Evolutionary conservation across 2,113 vertebrate species (phyloP), one percentile per base, ranked within the genome.

Genomic region (Erinaceus europaeus): DNA sequence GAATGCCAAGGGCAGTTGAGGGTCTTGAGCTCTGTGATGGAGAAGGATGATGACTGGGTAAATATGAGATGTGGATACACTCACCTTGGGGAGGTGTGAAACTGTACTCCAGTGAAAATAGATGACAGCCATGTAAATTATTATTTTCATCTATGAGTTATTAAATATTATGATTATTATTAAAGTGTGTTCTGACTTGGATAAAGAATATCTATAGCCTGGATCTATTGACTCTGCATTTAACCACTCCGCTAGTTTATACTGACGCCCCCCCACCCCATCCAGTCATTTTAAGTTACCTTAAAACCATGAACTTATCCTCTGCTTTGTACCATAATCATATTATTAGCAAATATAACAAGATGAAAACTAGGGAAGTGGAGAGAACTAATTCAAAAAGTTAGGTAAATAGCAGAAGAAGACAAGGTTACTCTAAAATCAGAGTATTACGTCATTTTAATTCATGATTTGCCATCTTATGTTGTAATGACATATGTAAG

Each of bases 261-360:
- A 65, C 7, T 2, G 17, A 53, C 40, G 0, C 12, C 18, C 1
- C 25, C 25, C 18, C 17, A 0, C 25, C 25, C 18, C 17, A 0
- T 38, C 32, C 3, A 65, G 5, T 69, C 29, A 10, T 44, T 38
- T 34, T n/a, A 42, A 84, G 4, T 6, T 4, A 15, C 55, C 42
- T 40, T 50, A 27, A 57, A 83, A n/a, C 27, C 29, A 36, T 2
- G 20, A 14, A 36, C 21, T 40, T 34, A 4, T 9, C 6, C 13
- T 59, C 46, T 40, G 61, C 17, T 50, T 67, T 38, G 3, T 18
- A 6, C 12, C 14, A 0, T 21, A 68, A 3, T 7, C n/a, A 1
- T 64, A 42, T 79, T 38, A 29, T 2, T 6, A 42, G 27, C 14
- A 57, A 81, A 34, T 5, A 6, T 25, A 59, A 67, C 17, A 55